Evolutionary conservation across 23 tunicate species (phyloP).

Genomic region (Halocynthia aurantium): DNA sequence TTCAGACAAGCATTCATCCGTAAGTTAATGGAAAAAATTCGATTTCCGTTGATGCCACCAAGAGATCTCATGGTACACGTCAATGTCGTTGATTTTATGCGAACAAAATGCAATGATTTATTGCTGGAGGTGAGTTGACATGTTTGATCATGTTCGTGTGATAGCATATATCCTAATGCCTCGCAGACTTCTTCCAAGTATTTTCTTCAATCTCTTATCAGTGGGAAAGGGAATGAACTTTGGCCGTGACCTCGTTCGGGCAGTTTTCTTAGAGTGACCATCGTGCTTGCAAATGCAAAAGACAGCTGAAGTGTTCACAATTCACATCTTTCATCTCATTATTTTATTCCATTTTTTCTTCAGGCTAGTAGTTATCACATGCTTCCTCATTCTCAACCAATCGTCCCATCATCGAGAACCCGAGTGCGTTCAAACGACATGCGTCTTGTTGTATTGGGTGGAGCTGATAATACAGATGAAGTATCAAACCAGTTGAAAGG

Average conservation of each 20-base stretch:
- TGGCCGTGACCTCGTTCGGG: not conserved
- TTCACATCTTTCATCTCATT: not conserved
- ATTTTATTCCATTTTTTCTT: not conserved
- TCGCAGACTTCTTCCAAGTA: too few relatives aligned
- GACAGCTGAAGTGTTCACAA: not conserved
- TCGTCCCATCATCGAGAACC: constrained; percentile 88
- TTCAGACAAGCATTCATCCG: constrained; percentile 92
- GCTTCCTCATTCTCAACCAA: constrained; percentile 99
- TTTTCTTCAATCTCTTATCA: too few relatives aligned
- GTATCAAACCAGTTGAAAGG: constrained; percentile 98
- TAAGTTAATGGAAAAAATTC: constrained; percentile 93
- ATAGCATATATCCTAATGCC: not conserved
- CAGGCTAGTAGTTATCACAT: constrained; percentile 97
- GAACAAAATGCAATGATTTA: constrained; percentile 95
- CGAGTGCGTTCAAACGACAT: constrained; percentile 84
- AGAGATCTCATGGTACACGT: constrained; percentile 99
- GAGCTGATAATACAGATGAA: constrained; percentile 99
- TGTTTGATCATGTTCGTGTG: not conserved
- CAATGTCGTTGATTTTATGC: constrained; percentile 97
- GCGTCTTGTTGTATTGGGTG: constrained; percentile 90
- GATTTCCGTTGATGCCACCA: constrained; percentile 99
- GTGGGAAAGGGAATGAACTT: not conserved
- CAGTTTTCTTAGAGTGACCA: not conserved
- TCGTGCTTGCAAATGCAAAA: not conserved
- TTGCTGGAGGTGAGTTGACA: constrained; percentile 73